Evolutionary conservation across 2,113 vertebrate species (phyloP), one percentile per base, ranked within the genome.

Genomic region (Sorex fumeus): DNA sequence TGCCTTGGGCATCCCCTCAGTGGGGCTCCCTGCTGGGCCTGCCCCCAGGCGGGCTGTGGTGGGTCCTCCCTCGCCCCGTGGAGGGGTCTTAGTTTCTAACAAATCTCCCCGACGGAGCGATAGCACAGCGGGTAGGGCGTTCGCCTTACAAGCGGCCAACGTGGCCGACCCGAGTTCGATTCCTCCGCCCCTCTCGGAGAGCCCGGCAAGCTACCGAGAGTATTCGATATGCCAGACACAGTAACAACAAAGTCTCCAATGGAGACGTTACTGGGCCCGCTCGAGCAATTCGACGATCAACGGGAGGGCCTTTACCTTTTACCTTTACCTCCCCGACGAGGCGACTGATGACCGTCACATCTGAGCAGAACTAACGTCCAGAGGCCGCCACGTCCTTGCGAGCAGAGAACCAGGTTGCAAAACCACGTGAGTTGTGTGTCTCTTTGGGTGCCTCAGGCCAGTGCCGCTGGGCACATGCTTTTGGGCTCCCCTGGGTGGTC

Each of bases 371-470:
- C 16, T 1, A 23, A 74, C 36, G 19, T 88, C 32, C 13, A 84
- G 71, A 30, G 45, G 12, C 25, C 18, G 15, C 53, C 60, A 1
- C 6, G 67, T 28, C 16, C 25, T 32, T 83, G 76, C 1, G 30
- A 77, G 32, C 8, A 36, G 62, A 28, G 32, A 87, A 45, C n/a
- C 1, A 0, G 13, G 40, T 16, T 1, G 12, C 67, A 74, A 75
- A 60, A 25, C 23, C 0, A 0, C 32, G 43, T 21, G 30, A 83
- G 0, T 53, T 10, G 8, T 0, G 10, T 13, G 18, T 18, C 27
- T 19, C 64, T 82, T n/a, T 81, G 50, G 30, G 62, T 23, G 19
- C 27, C 57, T 18, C 57, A 60, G 57, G 57, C 21, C 13, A 60
- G 23, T 27, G 23, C 62, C 8, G 62, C 64, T 28, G 64, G 28